Evolutionary conservation across 2,797 vertebrate genomes (phyloP), one percentile per base, ranked within the genome.

Genomic region (Bucorvus abyssinicus): DNA sequence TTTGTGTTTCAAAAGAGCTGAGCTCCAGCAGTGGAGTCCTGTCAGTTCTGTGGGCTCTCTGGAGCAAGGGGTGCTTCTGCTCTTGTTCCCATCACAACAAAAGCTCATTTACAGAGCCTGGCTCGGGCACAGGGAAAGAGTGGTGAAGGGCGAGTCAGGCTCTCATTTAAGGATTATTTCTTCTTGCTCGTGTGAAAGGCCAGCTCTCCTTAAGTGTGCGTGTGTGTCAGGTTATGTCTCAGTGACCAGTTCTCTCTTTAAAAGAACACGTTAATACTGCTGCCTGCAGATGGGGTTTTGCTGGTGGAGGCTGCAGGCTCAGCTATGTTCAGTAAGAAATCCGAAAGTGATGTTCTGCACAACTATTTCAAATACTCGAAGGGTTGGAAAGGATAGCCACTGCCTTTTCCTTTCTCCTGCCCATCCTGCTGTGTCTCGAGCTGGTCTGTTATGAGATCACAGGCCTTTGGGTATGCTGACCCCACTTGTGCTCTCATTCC

Each of bases 131-230:
- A 29, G 71, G 36, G 42, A n/a, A 40, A 92, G 40, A 63, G 63
- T 53, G 24, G 69, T 52, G 59, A 82, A 32, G 56, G 87, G 60
- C 87, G 90, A 91, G 74, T 91, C 81, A 94, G 89, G 81, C 56
- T 57, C 70, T 92, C 63, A 32, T 95, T 95, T 74, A 65, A 18
- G 65, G 86, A 69, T 81, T 81, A 71, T 53, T 89, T 83, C n/a
- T 67, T 82, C n/a, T 64, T 84, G 18, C 36, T 87, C 19, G 1
- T 87, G 87, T 85, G 87, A 89, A 91, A 91, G 55, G 75, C 49
- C 53, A 65, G 70, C 57, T 8, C 22, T 73, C 34, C 59, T 34
- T 32, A 45, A 40, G 57, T 8, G 70, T 63, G 23, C 77, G 50
- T 67, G 34, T 42, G 50, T 67, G 34, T 42, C 5, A 64, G 79